Conservation (phyloP, 2,888 invertebrate genomes). For the Tridacna crocea region DNA sequence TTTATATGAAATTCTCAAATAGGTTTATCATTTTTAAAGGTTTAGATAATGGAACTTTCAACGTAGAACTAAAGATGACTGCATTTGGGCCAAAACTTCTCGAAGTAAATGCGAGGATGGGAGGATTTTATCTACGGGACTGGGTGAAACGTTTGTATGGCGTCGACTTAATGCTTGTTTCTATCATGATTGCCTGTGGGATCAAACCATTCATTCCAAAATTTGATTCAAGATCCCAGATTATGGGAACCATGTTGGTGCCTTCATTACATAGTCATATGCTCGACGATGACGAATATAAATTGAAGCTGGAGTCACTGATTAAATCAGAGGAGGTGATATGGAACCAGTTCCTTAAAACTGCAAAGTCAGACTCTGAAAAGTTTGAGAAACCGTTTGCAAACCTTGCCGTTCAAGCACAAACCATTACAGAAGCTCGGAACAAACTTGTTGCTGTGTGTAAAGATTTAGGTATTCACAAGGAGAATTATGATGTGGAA, state of each 20-base stretch:
- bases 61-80: constrained; percentile 71
- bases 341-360: constrained; percentile 32
- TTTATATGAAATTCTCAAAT: no score
- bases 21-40: constrained; percentile 30
- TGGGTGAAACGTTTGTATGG: constrained; percentile 66
- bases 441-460: constrained; percentile 37
- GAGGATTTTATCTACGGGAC: constrained; percentile 68
- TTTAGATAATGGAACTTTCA: constrained; percentile 66
- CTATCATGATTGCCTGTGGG: constrained; percentile 51
- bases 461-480: constrained; percentile 25
- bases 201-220: constrained; percentile 56
- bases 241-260: constrained; percentile 65
- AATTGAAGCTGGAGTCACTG: constrained; percentile 22
- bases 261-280: constrained; percentile 59
- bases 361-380: background rate
- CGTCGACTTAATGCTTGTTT: constrained; percentile 56
- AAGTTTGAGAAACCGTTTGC: constrained; percentile 53
- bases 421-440: constrained; percentile 14
- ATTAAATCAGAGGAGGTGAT: constrained; percentile 27
- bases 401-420: constrained; percentile 45
- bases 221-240: constrained; percentile 28
- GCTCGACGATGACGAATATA: constrained; percentile 23
- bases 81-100: constrained; percentile 69
- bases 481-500: constrained; percentile 27
- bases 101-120: constrained; percentile 73